phyloP scores from a whole-genome alignment of 1,140 invertebrate genomes.

The Lysiphlebus fabarum region DNA sequence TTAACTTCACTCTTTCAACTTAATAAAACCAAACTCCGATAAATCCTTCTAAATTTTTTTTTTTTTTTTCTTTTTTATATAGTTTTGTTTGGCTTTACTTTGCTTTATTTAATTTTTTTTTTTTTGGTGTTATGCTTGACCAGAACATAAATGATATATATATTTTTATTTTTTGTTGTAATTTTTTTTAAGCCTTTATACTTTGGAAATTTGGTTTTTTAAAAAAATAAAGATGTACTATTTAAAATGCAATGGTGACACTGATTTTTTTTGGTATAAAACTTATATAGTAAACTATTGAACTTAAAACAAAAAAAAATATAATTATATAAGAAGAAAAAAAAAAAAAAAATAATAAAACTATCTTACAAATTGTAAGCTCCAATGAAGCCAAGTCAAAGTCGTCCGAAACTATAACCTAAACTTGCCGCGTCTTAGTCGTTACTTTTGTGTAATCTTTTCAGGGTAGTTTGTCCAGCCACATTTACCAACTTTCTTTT shows the following conservation, averaged over 20 bases:
- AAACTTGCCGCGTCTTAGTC: conserved; percentile 5
- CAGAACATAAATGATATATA: no score
- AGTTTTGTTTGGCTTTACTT: no score
- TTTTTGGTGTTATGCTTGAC: no score
- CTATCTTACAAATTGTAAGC: background rate
- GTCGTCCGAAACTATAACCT: background rate
- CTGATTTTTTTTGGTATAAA: no score
- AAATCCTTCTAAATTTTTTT: conserved; percentile 39
- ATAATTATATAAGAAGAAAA: conserved; percentile 2
- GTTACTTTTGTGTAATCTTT: conserved; percentile 16
- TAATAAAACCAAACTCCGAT: conserved; percentile 43
- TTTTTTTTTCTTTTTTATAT: background rate
- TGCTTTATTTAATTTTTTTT: no score
- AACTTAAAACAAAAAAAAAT: background rate
- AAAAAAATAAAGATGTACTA: no score
- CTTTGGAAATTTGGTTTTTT: no score
- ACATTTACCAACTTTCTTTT: background rate
- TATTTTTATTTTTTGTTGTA: no score
- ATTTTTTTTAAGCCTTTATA: no score
- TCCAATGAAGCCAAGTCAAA: background rate
- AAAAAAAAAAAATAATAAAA: background rate
- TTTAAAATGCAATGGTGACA: no score
- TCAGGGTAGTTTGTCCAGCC: conserved; percentile 12
- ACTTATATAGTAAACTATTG: no score
- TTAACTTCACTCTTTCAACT: conserved; percentile 42